Conservation (phyloP, 2,888 invertebrate genomes). For the Ophion obscuratus region DNA sequence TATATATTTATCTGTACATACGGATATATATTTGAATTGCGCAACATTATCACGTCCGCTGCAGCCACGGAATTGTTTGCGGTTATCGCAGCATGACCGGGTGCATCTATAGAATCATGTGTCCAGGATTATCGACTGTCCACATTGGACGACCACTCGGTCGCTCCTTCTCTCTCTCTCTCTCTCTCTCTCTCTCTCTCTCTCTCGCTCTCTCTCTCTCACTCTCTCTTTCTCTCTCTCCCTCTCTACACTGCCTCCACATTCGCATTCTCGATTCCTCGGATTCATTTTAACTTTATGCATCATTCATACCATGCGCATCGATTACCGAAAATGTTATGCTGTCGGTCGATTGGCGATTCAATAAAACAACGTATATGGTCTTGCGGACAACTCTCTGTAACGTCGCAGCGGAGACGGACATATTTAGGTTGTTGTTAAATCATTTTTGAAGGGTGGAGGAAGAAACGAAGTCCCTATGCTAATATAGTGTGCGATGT, state of each 20-base stretch:
- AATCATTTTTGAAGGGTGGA: too few relatives aligned
- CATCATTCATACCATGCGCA: conserved; percentile 32
- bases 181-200: too few relatives aligned
- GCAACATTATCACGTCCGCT: conserved; percentile 79
- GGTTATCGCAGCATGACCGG: conserved; percentile 77
- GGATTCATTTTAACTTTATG: conserved; percentile 14
- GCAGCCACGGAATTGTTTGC: conserved; percentile 80
- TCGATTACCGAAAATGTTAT: conserved; percentile 24
- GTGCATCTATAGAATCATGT: conserved; percentile 58
- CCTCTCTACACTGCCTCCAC: not conserved
- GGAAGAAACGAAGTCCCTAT: too few relatives aligned
- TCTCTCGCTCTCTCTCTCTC: too few relatives aligned
- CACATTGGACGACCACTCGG: conserved; percentile 40
- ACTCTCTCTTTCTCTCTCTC: too few relatives aligned
- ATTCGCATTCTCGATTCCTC: conserved; percentile 4
- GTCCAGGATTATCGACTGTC: conserved; percentile 42
- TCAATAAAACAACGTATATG: not conserved
- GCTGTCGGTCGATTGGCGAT: not conserved
- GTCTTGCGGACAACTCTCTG: not conserved
- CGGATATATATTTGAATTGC: conserved; percentile 13
- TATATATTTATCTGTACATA: conserved; percentile 14
- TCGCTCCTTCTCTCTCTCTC: conserved; percentile 16
- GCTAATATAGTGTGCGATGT: too few relatives aligned
- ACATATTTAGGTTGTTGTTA: too few relatives aligned
- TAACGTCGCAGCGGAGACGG: not conserved